Percentiles rank a stretch among this genome's conserved stretches.
These are phyloP conservation scores for Leptopilina drosophilae DNA, from an alignment of 2,888 invertebrate genomes.

Conservation along the genomic window DNA sequence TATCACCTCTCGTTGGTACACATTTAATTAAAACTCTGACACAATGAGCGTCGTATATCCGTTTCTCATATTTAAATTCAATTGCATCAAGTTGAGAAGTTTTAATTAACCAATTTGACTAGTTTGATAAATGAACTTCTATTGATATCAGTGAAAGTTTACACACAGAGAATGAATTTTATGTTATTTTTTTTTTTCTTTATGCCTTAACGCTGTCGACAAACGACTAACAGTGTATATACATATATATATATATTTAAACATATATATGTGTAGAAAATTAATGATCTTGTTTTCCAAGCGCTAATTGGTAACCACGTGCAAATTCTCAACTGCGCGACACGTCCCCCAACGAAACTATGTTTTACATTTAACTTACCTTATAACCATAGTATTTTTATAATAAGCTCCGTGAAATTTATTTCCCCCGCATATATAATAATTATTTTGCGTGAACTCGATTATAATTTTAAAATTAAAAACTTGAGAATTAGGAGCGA, in stretches of 20 bases:
- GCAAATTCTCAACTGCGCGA: constrained; percentile 19
- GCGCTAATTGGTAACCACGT: constrained; percentile 35
- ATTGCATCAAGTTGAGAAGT: not conserved
- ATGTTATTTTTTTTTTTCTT: constrained; percentile 27
- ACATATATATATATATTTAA: no score
- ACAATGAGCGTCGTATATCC: constrained; percentile 1
- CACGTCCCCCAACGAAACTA: not conserved
- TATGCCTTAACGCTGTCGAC: constrained; percentile 32
- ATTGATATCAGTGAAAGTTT: constrained; percentile 35
- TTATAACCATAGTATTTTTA: not conserved
- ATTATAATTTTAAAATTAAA: no score
- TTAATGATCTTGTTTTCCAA: constrained; percentile 34
- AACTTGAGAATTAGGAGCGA: no score
- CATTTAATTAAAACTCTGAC: constrained; percentile 8
- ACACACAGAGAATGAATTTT: constrained; percentile 16
- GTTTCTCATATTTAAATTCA: constrained; percentile 18
- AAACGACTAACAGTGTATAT: constrained; percentile 18
- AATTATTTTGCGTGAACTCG: no score
- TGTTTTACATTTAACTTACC: not conserved
- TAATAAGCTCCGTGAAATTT: no score
- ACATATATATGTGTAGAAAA: not conserved
- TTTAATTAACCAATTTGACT: constrained; percentile 37
- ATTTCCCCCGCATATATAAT: no score
- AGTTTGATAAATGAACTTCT: constrained; percentile 31
- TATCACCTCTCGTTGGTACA: not conserved